Percentiles rank a stretch among this genome's conserved stretches.
Evolutionary conservation across 2,888 invertebrate genomes (phyloP).

Genomic region (Orchesellides sinensis): DNA sequence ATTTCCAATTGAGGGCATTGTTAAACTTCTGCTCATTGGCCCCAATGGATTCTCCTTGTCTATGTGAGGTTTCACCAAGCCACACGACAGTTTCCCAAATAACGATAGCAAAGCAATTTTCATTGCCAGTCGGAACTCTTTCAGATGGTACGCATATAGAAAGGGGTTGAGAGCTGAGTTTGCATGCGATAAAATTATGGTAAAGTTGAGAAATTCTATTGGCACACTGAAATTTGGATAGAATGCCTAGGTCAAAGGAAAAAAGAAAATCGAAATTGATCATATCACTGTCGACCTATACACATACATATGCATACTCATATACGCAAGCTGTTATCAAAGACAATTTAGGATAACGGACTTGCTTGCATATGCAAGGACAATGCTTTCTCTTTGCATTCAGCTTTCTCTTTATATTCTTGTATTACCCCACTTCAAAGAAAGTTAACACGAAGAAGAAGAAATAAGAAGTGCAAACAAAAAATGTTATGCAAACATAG

Average conservation of each 20-base stretch:
- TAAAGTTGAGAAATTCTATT: conserved; percentile 85
- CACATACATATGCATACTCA: too few species aligned
- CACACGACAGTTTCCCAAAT: conserved; percentile 70
- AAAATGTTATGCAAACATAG: too few species aligned
- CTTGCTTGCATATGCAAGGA: too few species aligned
- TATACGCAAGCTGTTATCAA: too few species aligned
- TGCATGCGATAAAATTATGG: conserved; percentile 94
- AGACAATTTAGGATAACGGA: too few species aligned
- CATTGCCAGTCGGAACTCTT: conserved; percentile 89
- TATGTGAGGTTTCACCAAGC: conserved; percentile 58
- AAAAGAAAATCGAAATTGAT: neutral
- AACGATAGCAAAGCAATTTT: conserved; percentile 82
- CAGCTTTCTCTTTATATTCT: too few species aligned
- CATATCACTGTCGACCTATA: too few species aligned
- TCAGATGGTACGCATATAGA: conserved; percentile 94
- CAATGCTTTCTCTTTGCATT: too few species aligned
- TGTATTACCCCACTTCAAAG: too few species aligned
- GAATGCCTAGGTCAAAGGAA: conserved; percentile 80
- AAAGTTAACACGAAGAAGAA: too few species aligned
- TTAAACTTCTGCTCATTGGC: conserved; percentile 72
- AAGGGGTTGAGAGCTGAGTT: conserved; percentile 94
- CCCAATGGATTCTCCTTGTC: conserved; percentile 68
- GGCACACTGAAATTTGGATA: conserved; percentile 83
- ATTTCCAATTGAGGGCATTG: conserved; percentile 72
- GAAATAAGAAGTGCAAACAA: too few species aligned